phyloP scores from a whole-genome alignment of 2,797 vertebrate genomes.

The Austrolebias charrua region DNA sequence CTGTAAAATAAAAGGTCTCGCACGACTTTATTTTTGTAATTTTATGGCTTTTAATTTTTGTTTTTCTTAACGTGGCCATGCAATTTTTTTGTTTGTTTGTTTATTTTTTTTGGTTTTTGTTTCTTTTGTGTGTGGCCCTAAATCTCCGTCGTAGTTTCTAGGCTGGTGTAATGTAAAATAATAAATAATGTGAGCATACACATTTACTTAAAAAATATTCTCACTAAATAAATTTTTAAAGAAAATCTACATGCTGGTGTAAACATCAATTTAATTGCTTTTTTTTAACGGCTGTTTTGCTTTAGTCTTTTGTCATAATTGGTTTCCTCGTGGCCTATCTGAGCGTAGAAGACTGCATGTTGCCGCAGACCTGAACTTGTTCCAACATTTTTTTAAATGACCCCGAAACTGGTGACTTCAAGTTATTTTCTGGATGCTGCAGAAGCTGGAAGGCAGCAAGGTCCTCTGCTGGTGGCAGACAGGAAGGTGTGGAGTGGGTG shows the following conservation, averaged over 20 bases:
- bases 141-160: too few relatives aligned
- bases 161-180: constrained; percentile 14
- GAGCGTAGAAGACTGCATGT: constrained; percentile 47
- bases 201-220: constrained; percentile 29
- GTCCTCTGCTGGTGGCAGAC: constrained; percentile 62
- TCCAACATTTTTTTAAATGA: constrained; percentile 85
- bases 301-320: constrained; percentile 45
- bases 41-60: too few relatives aligned
- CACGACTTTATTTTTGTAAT: too few relatives aligned
- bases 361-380: constrained; percentile 75
- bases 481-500: constrained; percentile 4
- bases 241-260: constrained; percentile 13
- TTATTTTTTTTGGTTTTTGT: too few relatives aligned
- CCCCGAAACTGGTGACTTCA: constrained; percentile 78
- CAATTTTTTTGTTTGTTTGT: too few relatives aligned
- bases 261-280: constrained; percentile 11
- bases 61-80: too few relatives aligned
- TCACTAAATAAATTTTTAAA: constrained; percentile 11
- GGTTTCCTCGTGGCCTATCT: constrained; percentile 44
- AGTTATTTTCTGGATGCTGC: constrained; percentile 59
- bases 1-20: too few relatives aligned
- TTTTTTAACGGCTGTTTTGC: constrained; percentile 19
- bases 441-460: constrained; percentile 58
- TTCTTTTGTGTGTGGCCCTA: too few relatives aligned
- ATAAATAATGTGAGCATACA: constrained; percentile 16